Evolutionary conservation across 2,797 vertebrate species (phyloP).

Genomic region (Falco biarmicus): DNA sequence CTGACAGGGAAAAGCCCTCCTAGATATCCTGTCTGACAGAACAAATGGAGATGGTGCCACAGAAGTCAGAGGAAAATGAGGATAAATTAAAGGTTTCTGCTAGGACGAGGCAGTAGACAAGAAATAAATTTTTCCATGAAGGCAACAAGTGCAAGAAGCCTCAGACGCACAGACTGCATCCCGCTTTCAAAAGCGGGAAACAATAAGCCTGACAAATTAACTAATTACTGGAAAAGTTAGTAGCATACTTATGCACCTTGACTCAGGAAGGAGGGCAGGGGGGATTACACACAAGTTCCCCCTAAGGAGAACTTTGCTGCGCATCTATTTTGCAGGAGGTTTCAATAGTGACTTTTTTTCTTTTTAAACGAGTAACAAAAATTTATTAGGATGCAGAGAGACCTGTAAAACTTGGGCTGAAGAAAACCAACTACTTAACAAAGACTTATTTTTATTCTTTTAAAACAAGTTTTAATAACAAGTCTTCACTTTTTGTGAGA

Average conservation of each 20-base stretch:
- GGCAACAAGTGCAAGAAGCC: background rate
- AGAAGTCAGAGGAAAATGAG: background rate
- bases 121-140: background rate
- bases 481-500: background rate
- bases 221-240: background rate
- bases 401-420: background rate
- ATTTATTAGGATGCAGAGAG: background rate
- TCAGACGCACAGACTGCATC: rapidly evolving
- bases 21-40: background rate
- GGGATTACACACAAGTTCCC: background rate
- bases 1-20: constrained; percentile 7
- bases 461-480: background rate
- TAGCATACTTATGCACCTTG: background rate
- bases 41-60: background rate
- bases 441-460: background rate
- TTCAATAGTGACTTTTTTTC: background rate
- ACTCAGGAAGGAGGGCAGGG: background rate
- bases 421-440: background rate
- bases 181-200: background rate
- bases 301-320: background rate
- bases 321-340: background rate
- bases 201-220: background rate
- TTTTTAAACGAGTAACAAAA: background rate
- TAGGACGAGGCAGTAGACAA: background rate
- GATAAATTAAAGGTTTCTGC: constrained; percentile 1